Conservation (phyloP, 2,888 invertebrate species). For the Drosophila pseudotalamancana region DNA sequence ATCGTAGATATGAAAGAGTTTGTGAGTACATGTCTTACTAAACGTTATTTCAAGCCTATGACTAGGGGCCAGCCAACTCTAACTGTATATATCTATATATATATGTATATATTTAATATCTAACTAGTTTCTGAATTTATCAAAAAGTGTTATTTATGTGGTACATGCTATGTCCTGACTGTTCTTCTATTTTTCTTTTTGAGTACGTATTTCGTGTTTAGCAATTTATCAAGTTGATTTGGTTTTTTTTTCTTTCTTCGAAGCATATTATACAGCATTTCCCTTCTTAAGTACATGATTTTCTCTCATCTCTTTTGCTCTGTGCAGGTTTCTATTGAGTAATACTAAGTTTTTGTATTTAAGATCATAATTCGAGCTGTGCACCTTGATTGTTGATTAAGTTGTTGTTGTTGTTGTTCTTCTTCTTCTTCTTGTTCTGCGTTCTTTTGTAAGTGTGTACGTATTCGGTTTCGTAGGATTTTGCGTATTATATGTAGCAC, state of each 20-base stretch:
- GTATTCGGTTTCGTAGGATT: slow-evolving; percentile 47
- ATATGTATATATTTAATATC: slow-evolving; percentile 35
- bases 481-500: slow-evolving; percentile 26
- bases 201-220: slow-evolving; percentile 63
- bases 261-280: slow-evolving; percentile 64
- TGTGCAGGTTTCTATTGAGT: slow-evolving; percentile 19
- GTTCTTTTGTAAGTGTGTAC: slow-evolving; percentile 24
- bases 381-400: slow-evolving; percentile 53
- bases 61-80: slow-evolving; percentile 66
- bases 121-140: slow-evolving; percentile 54
- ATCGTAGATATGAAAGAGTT: slow-evolving; percentile 76
- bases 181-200: slow-evolving; percentile 6
- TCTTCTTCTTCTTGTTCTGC: slow-evolving; percentile 6
- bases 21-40: slow-evolving; percentile 42
- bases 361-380: slow-evolving; percentile 37
- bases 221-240: slow-evolving; percentile 17
- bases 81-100: slow-evolving; percentile 27
- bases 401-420: not conserved
- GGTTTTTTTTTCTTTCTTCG: not conserved
- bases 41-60: slow-evolving; percentile 63
- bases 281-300: slow-evolving; percentile 56
- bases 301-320: not conserved
- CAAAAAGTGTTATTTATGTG: slow-evolving; percentile 20
- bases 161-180: slow-evolving; percentile 56
- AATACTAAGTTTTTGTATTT: slow-evolving; percentile 26